Evolutionary conservation across 2,797 vertebrate species (phyloP), one percentile per base, ranked within the genome.

Genomic region (Molossus molossus): DNA sequence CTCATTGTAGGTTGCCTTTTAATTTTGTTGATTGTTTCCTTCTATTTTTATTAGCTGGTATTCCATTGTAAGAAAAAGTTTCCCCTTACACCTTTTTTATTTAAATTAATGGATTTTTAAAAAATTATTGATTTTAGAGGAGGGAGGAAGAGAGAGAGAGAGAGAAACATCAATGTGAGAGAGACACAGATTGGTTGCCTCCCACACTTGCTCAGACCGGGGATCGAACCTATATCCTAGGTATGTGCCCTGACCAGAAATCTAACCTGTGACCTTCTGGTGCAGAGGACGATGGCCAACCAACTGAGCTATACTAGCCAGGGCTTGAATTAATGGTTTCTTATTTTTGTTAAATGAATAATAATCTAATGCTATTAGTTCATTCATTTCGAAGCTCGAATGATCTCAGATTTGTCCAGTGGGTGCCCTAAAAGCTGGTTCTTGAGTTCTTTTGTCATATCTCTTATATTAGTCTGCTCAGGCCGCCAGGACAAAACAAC

Each of bases 261-360:
- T 58, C 20, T 8, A 58, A 58, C 57, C 57, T 58, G 57, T 20
- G 57, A 58, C 17, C 57, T 58, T 58, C 21, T 18, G 57, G 13
- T 65, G 29, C 62, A 65, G 13, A 29, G 64, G 29, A 65, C 2
- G 64, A 65, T 65, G 64, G 64, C 27, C 27, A 29, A 65, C 64
- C 29, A 65, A 65, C 27, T 65, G 6, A 65, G 29, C 14, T 3
- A 65, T 29, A n/a, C 64, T 65, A 29, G 29, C 64, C 64, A 65
- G 6, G 27, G 29, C 12, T 84, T 70, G 48, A 91, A 73, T 91
- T 65, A 90, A 65, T 29, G 15, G 23, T 27, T 72, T 84, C 37
- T 93, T 81, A 70, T 76, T 91, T 95, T 88, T 80, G 48, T 91
- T 87, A 91, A 69, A 33, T 70, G n/a, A 88, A 72, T 89, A 91